Base-by-base conservation (phyloP, 2,888 invertebrate genomes). In the Tenthredo livida region DNA sequence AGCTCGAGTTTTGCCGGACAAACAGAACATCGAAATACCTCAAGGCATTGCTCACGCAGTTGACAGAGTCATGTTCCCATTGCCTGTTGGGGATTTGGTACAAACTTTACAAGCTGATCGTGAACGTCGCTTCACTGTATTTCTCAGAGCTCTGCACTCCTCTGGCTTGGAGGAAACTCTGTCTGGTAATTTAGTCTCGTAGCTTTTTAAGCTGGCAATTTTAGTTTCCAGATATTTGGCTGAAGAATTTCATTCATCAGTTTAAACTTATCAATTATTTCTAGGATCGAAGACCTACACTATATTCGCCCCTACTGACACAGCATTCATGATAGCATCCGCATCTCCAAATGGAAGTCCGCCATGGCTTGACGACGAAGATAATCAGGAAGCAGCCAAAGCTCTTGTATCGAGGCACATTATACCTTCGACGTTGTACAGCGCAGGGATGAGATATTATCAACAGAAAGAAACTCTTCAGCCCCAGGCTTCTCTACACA, bases 31-130 rank as follows among this genome's bases (percentile, higher is more conserved):
- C 83, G 95, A 96, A 89, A 97, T 97, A 88, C 97, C 97, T 0
- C 97, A 98, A 94, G 97, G 97, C 67, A 95, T 97, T 88, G 97
- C 97, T 0, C 97, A 98, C 90, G 96, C 97, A 0, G 95, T 98
- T 0, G 98, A 98, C 93, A 94, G 97, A 37, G 97, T 97, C 4
- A 97, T 98, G 97, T 98, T 98, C 94, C 98, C 98, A 0, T 94
- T 98, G 86, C 98, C 98, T 0, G 97, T 98, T 0, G 98, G 98
- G 1, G 97, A 98, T 93, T 94, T 98, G 83, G 95, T 97, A 61
- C 97, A 97, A 93, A 98, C 98, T 0, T 94, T 98, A 83, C 97
- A 97, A 91, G 97, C 97, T 0, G 98, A 98, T 93, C 94, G 97
- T 72, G 97, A 97, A 91, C 94, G 96, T 87, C 94, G 97, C 88